phyloP scores from a whole-genome alignment of 2,888 invertebrate species.

The Nematopogon swammerdamellus region DNA sequence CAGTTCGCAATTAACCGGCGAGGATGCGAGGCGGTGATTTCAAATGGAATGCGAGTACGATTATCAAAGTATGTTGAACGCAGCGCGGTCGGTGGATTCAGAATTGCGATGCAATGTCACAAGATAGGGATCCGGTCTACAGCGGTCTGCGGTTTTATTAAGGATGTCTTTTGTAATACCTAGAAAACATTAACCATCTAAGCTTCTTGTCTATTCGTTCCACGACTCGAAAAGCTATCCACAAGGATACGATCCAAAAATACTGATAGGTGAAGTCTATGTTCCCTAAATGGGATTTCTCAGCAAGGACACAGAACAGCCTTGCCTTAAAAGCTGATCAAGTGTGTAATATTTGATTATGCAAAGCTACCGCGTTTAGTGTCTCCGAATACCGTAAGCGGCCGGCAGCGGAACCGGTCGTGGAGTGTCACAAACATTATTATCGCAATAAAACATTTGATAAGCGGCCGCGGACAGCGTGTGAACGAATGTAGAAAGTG shows the following conservation, averaged over 20 bases:
- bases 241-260: no score
- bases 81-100: neutral
- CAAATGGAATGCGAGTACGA: neutral
- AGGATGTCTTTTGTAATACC: no score
- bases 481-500: conserved; percentile 51
- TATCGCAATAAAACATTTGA: conserved; percentile 51
- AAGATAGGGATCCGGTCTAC: no score
- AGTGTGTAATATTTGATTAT: neutral
- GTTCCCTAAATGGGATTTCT: no score
- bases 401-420: conserved; percentile 29
- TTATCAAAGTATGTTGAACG: neutral
- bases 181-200: no score
- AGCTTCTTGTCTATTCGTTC: no score
- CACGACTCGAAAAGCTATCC: no score
- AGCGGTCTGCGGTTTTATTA: no score
- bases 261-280: no score
- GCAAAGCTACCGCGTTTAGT: neutral
- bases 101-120: no score
- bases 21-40: conserved; percentile 28
- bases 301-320: neutral
- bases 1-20: conserved; percentile 27
- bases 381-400: neutral
- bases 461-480: conserved; percentile 50
- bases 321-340: neutral
- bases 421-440: conserved; percentile 46